A percentile compares a stretch with the other conserved stretches of the same genome.
These are phyloP conservation scores for Dasysyrphus tricinctus DNA, from an alignment of 2,888 invertebrate species.

Conservation along the genomic window DNA sequence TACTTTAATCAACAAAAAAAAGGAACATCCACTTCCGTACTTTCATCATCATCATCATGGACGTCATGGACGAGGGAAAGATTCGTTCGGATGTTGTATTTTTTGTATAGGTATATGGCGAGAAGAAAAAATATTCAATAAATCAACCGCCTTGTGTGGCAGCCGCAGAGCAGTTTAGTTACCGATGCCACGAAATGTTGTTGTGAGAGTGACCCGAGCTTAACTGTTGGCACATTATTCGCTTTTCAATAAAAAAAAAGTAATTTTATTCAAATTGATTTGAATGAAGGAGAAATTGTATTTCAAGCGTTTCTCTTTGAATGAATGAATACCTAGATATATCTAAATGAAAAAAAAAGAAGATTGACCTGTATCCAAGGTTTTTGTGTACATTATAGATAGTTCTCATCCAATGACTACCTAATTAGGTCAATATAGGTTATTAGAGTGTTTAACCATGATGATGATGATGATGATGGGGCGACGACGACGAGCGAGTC, in stretches of 20 bases:
- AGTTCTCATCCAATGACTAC: constrained; percentile 43
- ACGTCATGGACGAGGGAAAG: not conserved
- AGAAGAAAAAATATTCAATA: constrained; percentile 50
- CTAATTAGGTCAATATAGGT: constrained; percentile 58
- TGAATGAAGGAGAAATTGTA: constrained; percentile 57
- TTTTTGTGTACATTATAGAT: constrained; percentile 17
- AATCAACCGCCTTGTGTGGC: constrained; percentile 59
- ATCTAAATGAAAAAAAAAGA: not conserved
- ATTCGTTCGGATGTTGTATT: constrained; percentile 18
- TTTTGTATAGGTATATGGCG: not conserved
- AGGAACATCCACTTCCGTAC: constrained; percentile 57
- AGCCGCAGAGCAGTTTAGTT: constrained; percentile 10
- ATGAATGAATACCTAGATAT: not conserved
- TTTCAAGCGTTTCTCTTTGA: constrained; percentile 34
- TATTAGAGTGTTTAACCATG: constrained; percentile 59
- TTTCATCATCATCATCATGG: constrained; percentile 46
- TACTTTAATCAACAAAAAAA: constrained; percentile 1
- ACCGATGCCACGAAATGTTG: constrained; percentile 46
- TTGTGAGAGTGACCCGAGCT: constrained; percentile 55
- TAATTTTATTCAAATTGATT: constrained; percentile 53
- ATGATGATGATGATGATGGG: constrained; percentile 34
- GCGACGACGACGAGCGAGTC: not conserved
- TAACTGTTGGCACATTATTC: constrained; percentile 48
- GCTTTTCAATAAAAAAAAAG: constrained; percentile 18
- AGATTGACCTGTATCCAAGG: constrained; percentile 53